phyloP scores from a whole-genome alignment of 2,888 invertebrate genomes.

The Subacronicta megacephala region DNA sequence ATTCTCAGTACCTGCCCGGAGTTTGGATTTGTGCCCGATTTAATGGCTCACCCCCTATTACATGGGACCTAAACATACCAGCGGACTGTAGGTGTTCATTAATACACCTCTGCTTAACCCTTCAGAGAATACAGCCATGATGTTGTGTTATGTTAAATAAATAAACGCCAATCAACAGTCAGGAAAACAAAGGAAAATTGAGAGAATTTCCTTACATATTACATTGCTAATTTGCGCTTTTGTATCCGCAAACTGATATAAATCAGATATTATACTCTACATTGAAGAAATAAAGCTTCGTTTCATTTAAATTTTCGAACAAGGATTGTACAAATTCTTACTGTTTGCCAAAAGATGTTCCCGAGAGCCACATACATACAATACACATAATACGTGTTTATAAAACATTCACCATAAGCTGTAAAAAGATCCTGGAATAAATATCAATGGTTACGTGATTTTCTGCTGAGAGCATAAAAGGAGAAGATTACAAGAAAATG shows the following conservation, averaged over 20 bases:
- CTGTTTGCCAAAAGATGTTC: constrained; percentile 56
- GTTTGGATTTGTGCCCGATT: too few relatives aligned
- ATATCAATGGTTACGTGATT: constrained; percentile 50
- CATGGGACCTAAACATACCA: too few relatives aligned
- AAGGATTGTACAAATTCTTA: constrained; percentile 46
- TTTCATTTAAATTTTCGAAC: constrained; percentile 34
- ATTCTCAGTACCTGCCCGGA: neutral
- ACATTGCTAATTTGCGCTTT: constrained; percentile 41
- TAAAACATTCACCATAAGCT: constrained; percentile 49
- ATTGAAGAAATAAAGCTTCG: constrained; percentile 22
- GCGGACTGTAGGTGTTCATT: too few relatives aligned
- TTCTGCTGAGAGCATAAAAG: constrained; percentile 20
- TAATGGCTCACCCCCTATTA: too few relatives aligned
- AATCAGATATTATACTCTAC: constrained; percentile 38
- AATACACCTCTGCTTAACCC: too few relatives aligned
- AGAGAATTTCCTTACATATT: constrained; percentile 41
- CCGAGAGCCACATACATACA: constrained; percentile 48
- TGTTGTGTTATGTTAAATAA: constrained; percentile 8
- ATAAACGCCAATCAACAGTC: constrained; percentile 50
- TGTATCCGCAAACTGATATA: constrained; percentile 18
- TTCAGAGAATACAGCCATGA: too few relatives aligned
- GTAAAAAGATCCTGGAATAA: constrained; percentile 48
- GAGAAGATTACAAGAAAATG: constrained; percentile 38
- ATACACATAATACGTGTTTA: constrained; percentile 54
- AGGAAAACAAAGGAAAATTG: constrained; percentile 52